Base-by-base conservation (phyloP, 1,140 invertebrate genomes). In the Drosophila pandora region DNA sequence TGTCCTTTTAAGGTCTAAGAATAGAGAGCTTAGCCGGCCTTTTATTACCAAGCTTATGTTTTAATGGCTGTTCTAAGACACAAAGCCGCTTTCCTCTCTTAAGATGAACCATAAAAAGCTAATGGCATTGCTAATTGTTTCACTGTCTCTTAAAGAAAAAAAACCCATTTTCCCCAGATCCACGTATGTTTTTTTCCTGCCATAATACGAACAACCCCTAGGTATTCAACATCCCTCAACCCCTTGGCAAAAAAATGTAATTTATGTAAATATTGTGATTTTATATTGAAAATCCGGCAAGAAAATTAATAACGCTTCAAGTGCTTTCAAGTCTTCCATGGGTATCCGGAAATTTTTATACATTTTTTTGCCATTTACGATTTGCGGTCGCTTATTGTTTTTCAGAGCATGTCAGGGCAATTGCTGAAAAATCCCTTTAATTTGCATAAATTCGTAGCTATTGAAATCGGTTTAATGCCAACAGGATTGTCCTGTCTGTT, bases 381-480 rank as follows among this genome's bases (percentile, higher is more conserved):
- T 68, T 69, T 39, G 28, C 63, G 56, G 63, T 3, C 41, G 25
- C 63, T 41, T 47, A 47, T 56, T 69, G 65, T 69, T 56, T 69
- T 30, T 8, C 9, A 1, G 25, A 21, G 47, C 28, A 32, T 37
- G 43, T 45, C 62, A 49, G 43, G 45, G 34, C 65, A 48, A 67
- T 67, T 67, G 62, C 23, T 41, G 34, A 48, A 13, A 68, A 69
- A 70, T 56, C 63, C 64, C 52, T 49, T 70, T 57, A 69, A 70
- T 70, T 70, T 70, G 64, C 67, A 70, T 70, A 70, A 70, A 57
- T 30, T 48, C 43, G 21, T 23, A 12, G 64, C 50, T 13, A 37
- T 9, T 57, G 30, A 32, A 69, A 68, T 30, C 64, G 65, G 62
- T 68, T 69, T 48, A 56, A 56, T 48, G 65, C 63, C 65, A 9